Evolutionary conservation across 2,888 invertebrate species (phyloP), one percentile per base, ranked within the genome.

Genomic region (Byasa hedistus): DNA sequence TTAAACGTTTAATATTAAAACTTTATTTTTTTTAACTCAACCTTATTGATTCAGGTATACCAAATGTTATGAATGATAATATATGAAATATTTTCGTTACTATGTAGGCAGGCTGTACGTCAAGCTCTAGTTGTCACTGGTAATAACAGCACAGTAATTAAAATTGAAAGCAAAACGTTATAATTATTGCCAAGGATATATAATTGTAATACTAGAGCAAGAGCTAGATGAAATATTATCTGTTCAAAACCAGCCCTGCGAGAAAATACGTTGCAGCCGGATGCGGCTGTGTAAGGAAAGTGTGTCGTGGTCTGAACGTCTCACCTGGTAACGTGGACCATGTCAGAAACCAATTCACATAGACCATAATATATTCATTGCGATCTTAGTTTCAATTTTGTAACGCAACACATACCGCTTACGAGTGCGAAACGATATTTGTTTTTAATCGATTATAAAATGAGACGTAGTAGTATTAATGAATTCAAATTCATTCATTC

Each of bases 261-360:
- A 84, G 82, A 82, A 82, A 82, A 77, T 74, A 72, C 72, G 65
- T 69, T 63, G 74, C 72, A 83, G 74, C 80, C 87, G 86, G 87
- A 87, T 86, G 80, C 79, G 77, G 79, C 81, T 79, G 75, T 78
- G 77, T 82, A 80, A 85, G 81, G 86, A 87, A 90, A 89, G 89
- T 89, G 80, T 85, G 87, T 77, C 88, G 81, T 76, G 78, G 76
- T 80, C 74, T 76, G 75, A 76, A 74, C 73, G 77, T 74, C 74
- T 73, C 71, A 77, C 78, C 74, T 78, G 78, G 69, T 76, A 78
- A 73, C 77, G 77, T 68, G 74, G 77, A 80, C 79, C 74, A 76
- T 77, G 77, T 81, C 79, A 79, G 76, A 79, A 22, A 61, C 75
- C 71, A 69, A 70, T 70, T 71, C 77, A 74, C 72, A 73, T 74